Base-by-base conservation (phyloP, 2,888 invertebrate species). In the Volucella bombylans region DNA sequence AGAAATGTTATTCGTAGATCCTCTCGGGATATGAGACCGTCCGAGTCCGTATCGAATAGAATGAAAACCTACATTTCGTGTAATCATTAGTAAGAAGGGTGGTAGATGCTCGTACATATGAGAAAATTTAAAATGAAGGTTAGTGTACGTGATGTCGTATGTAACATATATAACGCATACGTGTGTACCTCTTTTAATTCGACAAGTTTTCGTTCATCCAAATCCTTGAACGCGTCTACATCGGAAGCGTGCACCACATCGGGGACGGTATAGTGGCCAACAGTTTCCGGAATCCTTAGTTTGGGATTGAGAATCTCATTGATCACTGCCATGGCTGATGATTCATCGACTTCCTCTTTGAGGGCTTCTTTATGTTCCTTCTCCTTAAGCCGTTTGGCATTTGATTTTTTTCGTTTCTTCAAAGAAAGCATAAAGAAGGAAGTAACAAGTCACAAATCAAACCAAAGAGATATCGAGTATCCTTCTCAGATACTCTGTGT, bases 21-120 rank as follows among this genome's bases (percentile, higher is more conserved):
- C 76, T 93, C 93, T 87, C 93, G 93, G 87, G 94, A 94, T 83
- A 95, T 94, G 87, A 93, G 92, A 0, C 95, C 95, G 88, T 95
- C 94, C 31, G 94, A 93, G 87, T 95, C 93, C 89, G 94, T 90
- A 87, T 95, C 95, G 86, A 95, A 94, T 4, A 95, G 91, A 54
- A 94, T 91, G 88, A 95, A 95, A 1, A 94, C 94, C 94, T 94
- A 89, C 6, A 49, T 39, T 86, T 71, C 15, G 54, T 61, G 41
- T 49, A 2, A 14, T 71, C 49, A 49, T 62, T 31, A 31, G 31
- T 31, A 31, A 31, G 31, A 6, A 6, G 31, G 31, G 31, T 31
- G 38, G 39, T 4, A 59, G 4, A 52, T 18, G 2, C 2, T 12
- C n/a, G 8, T 15, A 67, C 50, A 23, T 23, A 23, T 23, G 3